These are phyloP conservation scores for Apomyelois bistriatella DNA, from an alignment of 2,888 invertebrate species.

Conservation along the genomic window DNA sequence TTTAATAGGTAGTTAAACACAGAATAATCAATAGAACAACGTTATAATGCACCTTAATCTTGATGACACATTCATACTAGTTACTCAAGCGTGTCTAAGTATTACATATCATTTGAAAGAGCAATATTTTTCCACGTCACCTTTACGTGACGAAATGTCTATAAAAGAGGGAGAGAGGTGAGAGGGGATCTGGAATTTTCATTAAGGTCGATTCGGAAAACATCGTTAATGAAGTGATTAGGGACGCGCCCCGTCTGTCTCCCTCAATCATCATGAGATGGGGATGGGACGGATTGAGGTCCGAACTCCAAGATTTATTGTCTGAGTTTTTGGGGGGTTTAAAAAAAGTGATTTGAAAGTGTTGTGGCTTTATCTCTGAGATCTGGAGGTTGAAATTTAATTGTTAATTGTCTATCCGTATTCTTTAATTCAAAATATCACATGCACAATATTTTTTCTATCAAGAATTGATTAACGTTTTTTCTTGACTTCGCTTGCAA, in stretches of 20 bases:
- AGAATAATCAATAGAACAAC: too few species aligned
- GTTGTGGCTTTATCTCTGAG: not conserved
- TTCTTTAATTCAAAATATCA: too few species aligned
- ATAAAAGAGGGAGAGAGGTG: not conserved
- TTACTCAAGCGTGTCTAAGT: too few species aligned
- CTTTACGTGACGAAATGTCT: conserved; percentile 3
- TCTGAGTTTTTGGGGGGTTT: not conserved
- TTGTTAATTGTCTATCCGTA: too few species aligned
- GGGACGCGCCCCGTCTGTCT: not conserved
- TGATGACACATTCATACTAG: too few species aligned
- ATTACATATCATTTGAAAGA: too few species aligned
- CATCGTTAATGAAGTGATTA: conserved; percentile 9
- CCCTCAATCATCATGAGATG: not conserved
- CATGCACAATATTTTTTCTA: too few species aligned
- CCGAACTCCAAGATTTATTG: not conserved
- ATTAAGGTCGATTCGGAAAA: conserved; percentile 1
- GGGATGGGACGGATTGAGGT: not conserved
- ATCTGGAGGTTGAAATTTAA: not conserved
- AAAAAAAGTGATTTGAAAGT: not conserved
- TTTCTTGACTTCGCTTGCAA: too few species aligned
- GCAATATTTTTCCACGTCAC: not conserved
- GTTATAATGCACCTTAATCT: too few species aligned
- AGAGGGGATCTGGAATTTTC: conserved; percentile 4
- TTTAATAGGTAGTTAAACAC: too few species aligned
- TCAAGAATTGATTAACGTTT: too few species aligned